phyloP scores from a whole-genome alignment of 1,140 invertebrate genomes.

The Pteromalus puparum region DNA sequence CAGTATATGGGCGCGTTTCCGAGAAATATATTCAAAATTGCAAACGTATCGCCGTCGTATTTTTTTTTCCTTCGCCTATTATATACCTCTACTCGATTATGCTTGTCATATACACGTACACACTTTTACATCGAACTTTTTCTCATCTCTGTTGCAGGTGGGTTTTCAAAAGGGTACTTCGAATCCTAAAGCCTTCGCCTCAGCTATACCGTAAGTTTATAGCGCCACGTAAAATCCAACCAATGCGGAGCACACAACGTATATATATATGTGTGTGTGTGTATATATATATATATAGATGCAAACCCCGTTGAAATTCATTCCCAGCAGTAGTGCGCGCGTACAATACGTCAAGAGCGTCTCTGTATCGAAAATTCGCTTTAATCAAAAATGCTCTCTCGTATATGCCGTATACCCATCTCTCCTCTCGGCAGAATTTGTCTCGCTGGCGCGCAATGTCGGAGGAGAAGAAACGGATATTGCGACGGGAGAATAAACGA shows the following conservation, averaged over 20 bases:
- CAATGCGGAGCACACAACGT: background rate
- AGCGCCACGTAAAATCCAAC: background rate
- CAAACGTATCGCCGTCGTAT: background rate
- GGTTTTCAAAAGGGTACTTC: background rate
- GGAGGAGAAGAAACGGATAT: constrained; percentile 30
- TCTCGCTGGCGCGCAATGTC: background rate
- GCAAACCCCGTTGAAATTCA: background rate
- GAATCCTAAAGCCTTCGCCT: background rate
- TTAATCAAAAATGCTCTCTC: background rate
- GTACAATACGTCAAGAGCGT: background rate
- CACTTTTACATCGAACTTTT: background rate
- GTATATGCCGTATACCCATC: too few species aligned
- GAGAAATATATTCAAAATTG: background rate
- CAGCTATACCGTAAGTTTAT: background rate
- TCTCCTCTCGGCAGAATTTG: background rate
- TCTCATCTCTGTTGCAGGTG: background rate
- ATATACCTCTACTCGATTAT: background rate
- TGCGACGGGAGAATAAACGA: constrained; percentile 3
- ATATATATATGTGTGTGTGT: background rate
- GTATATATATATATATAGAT: background rate
- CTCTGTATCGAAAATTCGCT: background rate
- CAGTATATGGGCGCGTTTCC: too few species aligned
- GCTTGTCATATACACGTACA: background rate
- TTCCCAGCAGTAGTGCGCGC: background rate
- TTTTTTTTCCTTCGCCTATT: background rate